A percentile compares a stretch with the other conserved stretches of the same genome.
These are phyloP conservation scores for Gonatopus flavifemur DNA, from an alignment of 1,140 invertebrate species.

Conservation along the genomic window DNA sequence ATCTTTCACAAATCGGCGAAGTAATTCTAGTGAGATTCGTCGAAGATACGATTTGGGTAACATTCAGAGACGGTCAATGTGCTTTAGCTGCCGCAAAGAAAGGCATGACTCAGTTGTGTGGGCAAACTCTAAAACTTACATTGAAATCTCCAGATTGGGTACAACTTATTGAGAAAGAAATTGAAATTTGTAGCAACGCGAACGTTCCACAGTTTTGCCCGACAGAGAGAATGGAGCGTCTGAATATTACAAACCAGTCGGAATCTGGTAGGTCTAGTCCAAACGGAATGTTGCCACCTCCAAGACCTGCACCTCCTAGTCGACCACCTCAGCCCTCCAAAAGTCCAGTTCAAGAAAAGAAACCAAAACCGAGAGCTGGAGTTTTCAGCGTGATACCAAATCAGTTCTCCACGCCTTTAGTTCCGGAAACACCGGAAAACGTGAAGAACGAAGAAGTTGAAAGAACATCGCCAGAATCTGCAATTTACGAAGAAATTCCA, in stretches of 20 bases:
- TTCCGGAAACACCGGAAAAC: neutral
- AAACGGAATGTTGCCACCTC: slow-evolving; percentile 34
- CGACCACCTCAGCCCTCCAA: slow-evolving; percentile 61
- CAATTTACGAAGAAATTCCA: slow-evolving; percentile 62
- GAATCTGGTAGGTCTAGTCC: slow-evolving; percentile 37
- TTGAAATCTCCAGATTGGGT: slow-evolving; percentile 86
- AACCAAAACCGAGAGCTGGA: slow-evolving; percentile 45
- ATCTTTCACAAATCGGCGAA: slow-evolving; percentile 78
- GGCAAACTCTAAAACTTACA: slow-evolving; percentile 69
- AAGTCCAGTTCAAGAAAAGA: slow-evolving; percentile 37
- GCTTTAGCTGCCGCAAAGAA: slow-evolving; percentile 74
- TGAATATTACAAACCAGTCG: slow-evolving; percentile 36
- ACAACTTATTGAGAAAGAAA: slow-evolving; percentile 76
- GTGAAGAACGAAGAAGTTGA: slow-evolving; percentile 22
- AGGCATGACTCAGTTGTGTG: slow-evolving; percentile 65
- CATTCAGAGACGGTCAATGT: slow-evolving; percentile 82
- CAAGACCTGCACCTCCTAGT: slow-evolving; percentile 58
- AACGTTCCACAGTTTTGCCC: slow-evolving; percentile 70
- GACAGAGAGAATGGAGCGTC: slow-evolving; percentile 48
- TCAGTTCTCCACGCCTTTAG: slow-evolving; percentile 12
- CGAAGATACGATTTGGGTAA: slow-evolving; percentile 85
- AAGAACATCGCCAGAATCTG: slow-evolving; percentile 48
- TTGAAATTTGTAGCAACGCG: slow-evolving; percentile 80
- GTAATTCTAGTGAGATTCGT: slow-evolving; percentile 89
- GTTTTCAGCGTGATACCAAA: slow-evolving; percentile 38